Evolutionary conservation across 1,140 invertebrate genomes (phyloP).

Genomic region (Caenorhabditis tropicalis): DNA sequence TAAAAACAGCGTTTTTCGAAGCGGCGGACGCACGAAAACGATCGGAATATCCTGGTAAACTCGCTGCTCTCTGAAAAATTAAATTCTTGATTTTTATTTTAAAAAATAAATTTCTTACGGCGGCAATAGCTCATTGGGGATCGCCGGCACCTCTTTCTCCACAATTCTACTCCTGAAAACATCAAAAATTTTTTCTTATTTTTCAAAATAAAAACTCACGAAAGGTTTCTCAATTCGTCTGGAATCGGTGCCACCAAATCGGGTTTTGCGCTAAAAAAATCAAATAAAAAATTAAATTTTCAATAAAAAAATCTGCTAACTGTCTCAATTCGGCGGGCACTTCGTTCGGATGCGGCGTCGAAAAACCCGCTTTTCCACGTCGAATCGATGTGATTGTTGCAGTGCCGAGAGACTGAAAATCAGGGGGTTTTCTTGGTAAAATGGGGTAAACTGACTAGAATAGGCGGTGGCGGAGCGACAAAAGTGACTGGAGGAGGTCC

Average conservation of each 20-base stretch:
- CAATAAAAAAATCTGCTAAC: neutral
- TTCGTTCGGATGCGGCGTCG: neutral
- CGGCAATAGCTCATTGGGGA: neutral
- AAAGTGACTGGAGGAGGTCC: too few species aligned
- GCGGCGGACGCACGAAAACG: neutral
- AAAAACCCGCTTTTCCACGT: neutral
- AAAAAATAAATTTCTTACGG: neutral
- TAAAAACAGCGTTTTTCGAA: conserved; percentile 10
- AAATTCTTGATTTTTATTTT: neutral
- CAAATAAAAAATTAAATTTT: neutral
- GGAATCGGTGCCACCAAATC: conserved; percentile 9
- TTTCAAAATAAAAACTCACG: neutral
- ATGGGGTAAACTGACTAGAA: neutral
- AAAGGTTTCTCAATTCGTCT: neutral
- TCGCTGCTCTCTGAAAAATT: neutral
- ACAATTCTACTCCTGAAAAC: neutral
- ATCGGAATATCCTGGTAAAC: neutral
- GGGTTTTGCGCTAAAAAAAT: neutral
- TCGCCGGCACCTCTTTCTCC: neutral
- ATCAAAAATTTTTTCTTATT: neutral
- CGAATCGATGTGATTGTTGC: neutral
- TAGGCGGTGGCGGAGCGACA: neutral
- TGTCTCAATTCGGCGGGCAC: neutral
- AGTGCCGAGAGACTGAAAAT: neutral
- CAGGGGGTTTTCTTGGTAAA: too few species aligned